phyloP scores from a whole-genome alignment of 2,797 vertebrate genomes.

The Myripristis jacobus region DNA sequence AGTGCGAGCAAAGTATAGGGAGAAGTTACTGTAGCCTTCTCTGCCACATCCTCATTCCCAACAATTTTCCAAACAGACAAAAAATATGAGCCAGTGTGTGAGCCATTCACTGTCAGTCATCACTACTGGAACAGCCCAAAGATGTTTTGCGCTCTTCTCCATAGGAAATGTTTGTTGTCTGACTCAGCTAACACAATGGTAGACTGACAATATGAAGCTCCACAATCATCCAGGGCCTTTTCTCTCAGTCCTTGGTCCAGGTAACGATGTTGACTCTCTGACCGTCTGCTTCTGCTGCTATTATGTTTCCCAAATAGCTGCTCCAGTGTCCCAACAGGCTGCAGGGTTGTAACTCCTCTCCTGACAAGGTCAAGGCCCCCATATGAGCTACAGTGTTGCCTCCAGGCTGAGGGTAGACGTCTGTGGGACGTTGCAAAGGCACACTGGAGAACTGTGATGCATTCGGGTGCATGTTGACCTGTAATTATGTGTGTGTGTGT shows the following conservation, averaged over 20 bases:
- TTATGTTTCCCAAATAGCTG: neutral
- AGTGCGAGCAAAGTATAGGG: constrained; percentile 59
- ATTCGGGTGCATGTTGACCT: constrained; percentile 37
- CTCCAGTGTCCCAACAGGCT: neutral
- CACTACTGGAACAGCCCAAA: neutral
- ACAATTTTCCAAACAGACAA: constrained; percentile 45
- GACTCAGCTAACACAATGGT: neutral
- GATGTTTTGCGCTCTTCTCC: neutral
- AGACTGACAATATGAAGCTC: neutral
- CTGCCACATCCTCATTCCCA: constrained; percentile 61
- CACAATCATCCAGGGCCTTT: neutral
- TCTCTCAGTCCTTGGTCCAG: neutral
- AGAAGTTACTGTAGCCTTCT: constrained; percentile 39
- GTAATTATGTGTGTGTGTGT: constrained; percentile 26
- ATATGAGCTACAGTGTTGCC: constrained; percentile 36
- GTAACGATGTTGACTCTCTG: neutral
- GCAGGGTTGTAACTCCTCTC: constrained; percentile 19
- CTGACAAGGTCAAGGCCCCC: constrained; percentile 56
- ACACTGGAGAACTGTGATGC: constrained; percentile 27
- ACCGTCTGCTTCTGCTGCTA: neutral
- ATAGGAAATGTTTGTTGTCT: constrained; percentile 11
- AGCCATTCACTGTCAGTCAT: constrained; percentile 33
- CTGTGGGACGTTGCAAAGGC: constrained; percentile 12
- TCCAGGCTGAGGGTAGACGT: constrained; percentile 45
- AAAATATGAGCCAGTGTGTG: constrained; percentile 15